phyloP scores from a whole-genome alignment of 2,797 vertebrate species.

The Ibycter americanus region DNA sequence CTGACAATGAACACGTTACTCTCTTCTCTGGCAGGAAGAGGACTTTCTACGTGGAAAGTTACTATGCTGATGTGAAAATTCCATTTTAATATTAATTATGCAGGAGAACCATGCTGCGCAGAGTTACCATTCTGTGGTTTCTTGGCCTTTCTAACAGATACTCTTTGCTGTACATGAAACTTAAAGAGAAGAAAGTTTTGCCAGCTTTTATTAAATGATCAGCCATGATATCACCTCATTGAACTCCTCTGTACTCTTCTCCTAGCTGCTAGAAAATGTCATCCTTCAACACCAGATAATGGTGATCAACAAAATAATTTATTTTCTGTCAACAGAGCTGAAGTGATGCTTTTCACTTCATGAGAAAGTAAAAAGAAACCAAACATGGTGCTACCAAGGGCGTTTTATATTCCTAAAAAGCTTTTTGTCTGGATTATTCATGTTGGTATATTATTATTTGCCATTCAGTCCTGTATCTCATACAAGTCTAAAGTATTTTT shows the following conservation, averaged over 20 bases:
- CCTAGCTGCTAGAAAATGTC: not conserved
- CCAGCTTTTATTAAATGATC: not conserved
- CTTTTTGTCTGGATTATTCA: not conserved
- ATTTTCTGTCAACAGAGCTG: not conserved
- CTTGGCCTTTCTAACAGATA: not conserved
- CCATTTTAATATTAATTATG: not conserved
- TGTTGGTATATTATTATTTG: not conserved
- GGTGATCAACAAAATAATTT: not conserved
- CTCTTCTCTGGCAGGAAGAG: not conserved
- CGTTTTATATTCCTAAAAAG: not conserved
- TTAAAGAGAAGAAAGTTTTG: not conserved
- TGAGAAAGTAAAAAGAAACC: not conserved
- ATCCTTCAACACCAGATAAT: not conserved
- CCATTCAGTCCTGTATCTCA: not conserved
- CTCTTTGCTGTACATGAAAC: not conserved
- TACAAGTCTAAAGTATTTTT: not conserved
- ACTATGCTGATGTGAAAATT: not conserved
- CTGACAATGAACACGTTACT: not conserved
- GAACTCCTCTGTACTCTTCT: not conserved
- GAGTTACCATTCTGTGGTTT: not conserved
- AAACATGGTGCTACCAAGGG: not conserved
- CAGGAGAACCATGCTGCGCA: not conserved
- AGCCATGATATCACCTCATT: not conserved
- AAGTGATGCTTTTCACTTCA: not conserved
- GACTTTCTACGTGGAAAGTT: not conserved